These are phyloP conservation scores for Drosophila tanythrix DNA, from an alignment of 2,888 invertebrate species.

Conservation along the genomic window DNA sequence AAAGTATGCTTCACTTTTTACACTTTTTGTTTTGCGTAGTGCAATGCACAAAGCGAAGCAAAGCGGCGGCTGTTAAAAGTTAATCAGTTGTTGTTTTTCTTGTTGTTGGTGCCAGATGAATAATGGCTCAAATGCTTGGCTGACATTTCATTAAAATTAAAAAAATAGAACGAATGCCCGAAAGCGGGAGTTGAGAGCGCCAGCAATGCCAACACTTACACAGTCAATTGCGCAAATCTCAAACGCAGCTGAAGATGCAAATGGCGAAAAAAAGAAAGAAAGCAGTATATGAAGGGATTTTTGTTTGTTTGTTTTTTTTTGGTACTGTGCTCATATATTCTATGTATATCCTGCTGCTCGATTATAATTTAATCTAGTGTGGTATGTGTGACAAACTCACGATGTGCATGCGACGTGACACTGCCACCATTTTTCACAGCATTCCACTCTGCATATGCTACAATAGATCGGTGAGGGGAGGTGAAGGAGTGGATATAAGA, in stretches of 20 bases:
- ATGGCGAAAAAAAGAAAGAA: slow-evolving; percentile 20
- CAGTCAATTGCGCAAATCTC: slow-evolving; percentile 80
- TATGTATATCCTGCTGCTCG: slow-evolving; percentile 65
- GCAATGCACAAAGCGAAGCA: slow-evolving; percentile 67
- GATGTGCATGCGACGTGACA: slow-evolving; percentile 72
- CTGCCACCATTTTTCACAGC: slow-evolving; percentile 74
- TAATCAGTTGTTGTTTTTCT: slow-evolving; percentile 67
- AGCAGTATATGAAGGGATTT: background rate
- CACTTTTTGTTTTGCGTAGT: slow-evolving; percentile 43
- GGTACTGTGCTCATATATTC: slow-evolving; percentile 23
- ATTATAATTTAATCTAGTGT: slow-evolving; percentile 81
- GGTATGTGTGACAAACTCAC: slow-evolving; percentile 78
- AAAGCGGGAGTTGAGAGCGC: slow-evolving; percentile 1
- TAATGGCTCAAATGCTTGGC: slow-evolving; percentile 64
- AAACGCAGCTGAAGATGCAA: slow-evolving; percentile 65
- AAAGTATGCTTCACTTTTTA: slow-evolving; percentile 62
- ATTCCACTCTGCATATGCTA: slow-evolving; percentile 59
- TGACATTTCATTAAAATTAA: slow-evolving; percentile 76
- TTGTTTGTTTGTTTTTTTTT: slow-evolving; percentile 17
- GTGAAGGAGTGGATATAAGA: background rate
- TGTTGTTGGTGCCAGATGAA: slow-evolving; percentile 61
- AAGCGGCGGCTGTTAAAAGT: slow-evolving; percentile 71
- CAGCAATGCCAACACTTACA: slow-evolving; percentile 70
- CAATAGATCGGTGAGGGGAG: background rate
- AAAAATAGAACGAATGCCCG: slow-evolving; percentile 33